Evolutionary conservation across 2,113 vertebrate species (phyloP).

Genomic region (Heterocephalus glaber): DNA sequence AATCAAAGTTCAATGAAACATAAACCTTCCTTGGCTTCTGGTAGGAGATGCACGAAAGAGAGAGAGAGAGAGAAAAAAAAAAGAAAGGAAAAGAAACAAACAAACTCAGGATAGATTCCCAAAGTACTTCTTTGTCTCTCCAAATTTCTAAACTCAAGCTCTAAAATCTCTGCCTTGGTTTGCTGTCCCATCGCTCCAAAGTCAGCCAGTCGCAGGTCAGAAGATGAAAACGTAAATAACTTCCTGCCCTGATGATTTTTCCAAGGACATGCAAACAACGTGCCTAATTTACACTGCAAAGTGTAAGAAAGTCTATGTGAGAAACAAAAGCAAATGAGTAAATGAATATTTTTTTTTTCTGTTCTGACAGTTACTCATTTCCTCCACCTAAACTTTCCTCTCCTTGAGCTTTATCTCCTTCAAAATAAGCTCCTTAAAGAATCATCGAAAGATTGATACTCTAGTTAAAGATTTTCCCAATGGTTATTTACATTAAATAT

Average conservation of each 20-base stretch:
- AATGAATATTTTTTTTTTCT: background rate
- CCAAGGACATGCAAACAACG: background rate
- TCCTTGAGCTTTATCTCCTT: background rate
- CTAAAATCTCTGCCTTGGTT: conserved; percentile 8
- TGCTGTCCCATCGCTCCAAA: conserved; percentile 57
- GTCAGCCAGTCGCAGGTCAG: conserved; percentile 47
- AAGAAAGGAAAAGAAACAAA: background rate
- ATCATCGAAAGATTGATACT: background rate
- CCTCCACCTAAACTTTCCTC: background rate
- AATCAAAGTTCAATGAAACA: background rate
- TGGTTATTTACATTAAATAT: background rate
- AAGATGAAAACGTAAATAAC: conserved; percentile 45
- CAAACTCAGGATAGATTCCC: conserved; percentile 18
- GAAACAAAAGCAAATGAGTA: conserved; percentile 12
- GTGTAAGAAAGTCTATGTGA: background rate
- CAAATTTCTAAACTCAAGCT: conserved; percentile 7
- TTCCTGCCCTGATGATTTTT: conserved; percentile 58
- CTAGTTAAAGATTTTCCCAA: background rate
- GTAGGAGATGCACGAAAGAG: background rate
- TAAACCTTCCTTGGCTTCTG: background rate
- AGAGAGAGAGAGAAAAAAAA: background rate
- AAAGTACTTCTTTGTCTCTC: conserved; percentile 60
- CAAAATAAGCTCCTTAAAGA: background rate
- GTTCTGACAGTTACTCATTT: background rate
- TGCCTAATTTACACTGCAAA: conserved; percentile 20